A percentile compares a stretch with the other conserved stretches of the same genome.
Conservation (phyloP, 2,797 vertebrate species). For the Lindbergichthys nudifrons region DNA sequence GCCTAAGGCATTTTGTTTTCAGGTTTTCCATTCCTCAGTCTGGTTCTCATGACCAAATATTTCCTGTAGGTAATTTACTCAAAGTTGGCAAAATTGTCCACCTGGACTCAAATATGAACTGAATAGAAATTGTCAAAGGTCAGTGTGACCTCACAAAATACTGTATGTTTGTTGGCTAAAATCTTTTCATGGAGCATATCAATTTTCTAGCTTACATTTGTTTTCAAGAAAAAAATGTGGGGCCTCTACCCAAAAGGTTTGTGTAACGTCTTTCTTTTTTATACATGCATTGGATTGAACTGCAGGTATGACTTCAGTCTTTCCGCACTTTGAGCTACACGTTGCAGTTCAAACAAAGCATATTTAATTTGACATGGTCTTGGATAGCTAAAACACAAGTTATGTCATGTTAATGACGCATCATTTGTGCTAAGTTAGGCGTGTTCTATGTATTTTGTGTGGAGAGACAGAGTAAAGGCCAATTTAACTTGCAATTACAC, state of each 20-base stretch:
- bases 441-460: conserved; percentile 56
- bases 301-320: background rate
- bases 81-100: no score
- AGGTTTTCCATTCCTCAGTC: no score
- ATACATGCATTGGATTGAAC: conserved; percentile 6
- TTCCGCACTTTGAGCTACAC: conserved; percentile 29
- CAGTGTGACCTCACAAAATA: no score
- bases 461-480: conserved; percentile 57
- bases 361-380: conserved; percentile 37
- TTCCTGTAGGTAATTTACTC: no score
- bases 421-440: conserved; percentile 66
- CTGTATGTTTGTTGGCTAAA: no score
- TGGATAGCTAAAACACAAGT: conserved; percentile 44
- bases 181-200: no score
- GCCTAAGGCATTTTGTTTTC: no score
- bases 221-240: background rate
- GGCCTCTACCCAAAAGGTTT: background rate
- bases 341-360: conserved; percentile 29
- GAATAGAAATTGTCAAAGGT: no score
- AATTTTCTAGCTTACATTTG: background rate
- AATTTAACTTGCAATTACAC: conserved; percentile 73
- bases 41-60: no score
- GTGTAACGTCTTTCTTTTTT: background rate
- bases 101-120: no score
- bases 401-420: conserved; percentile 63